Evolutionary conservation across 2,888 invertebrate genomes (phyloP).

Genomic region (Holacanthella duospinosa): DNA sequence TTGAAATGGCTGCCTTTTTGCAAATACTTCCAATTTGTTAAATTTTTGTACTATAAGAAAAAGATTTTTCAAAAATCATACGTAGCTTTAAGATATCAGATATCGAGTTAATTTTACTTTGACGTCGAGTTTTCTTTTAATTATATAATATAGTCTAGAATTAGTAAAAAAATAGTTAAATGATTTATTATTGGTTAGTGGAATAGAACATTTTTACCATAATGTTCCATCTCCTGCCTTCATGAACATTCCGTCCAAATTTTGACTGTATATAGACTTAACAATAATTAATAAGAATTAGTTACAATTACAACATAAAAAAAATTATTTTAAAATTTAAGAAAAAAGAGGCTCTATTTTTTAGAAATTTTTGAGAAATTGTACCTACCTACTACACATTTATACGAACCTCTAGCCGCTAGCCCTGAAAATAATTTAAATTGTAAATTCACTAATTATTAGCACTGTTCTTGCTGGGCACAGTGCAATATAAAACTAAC

Average conservation of each 20-base stretch:
- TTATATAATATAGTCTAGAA: too few species aligned
- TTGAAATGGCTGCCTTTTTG: too few species aligned
- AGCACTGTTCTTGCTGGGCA: not conserved
- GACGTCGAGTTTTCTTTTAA: too few species aligned
- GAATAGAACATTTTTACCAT: too few species aligned
- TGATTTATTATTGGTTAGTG: too few species aligned
- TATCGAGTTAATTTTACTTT: too few species aligned
- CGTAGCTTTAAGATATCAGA: too few species aligned
- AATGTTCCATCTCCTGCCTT: conserved; percentile 9
- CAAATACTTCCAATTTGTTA: too few species aligned
- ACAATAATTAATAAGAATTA: not conserved
- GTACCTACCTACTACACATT: not conserved
- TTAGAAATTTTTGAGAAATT: not conserved
- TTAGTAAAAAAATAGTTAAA: not conserved
- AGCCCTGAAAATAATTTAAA: not conserved
- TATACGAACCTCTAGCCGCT: not conserved
- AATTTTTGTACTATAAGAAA: too few species aligned
- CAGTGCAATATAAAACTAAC: too few species aligned
- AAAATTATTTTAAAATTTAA: not conserved
- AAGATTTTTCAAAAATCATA: too few species aligned
- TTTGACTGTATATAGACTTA: too few species aligned
- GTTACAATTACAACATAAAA: not conserved
- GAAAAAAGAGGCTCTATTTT: not conserved
- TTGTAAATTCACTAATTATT: not conserved
- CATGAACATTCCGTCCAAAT: conserved; percentile 19